These are phyloP conservation scores for Cyclura pinguis DNA, from an alignment of 2,797 vertebrate genomes.

Conservation along the genomic window DNA sequence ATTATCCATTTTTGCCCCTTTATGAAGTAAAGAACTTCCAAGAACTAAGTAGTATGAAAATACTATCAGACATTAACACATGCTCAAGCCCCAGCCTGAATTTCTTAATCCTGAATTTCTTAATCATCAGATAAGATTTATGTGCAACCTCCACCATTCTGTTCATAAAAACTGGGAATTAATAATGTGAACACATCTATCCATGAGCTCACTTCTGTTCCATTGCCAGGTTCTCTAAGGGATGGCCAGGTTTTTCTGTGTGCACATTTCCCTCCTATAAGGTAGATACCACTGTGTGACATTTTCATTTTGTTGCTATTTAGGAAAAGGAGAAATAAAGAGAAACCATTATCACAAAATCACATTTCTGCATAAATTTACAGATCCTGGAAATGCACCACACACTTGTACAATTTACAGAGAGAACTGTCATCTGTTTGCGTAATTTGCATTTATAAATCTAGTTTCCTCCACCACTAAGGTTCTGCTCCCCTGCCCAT, in stretches of 20 bases:
- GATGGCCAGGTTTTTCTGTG: not conserved
- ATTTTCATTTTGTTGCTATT: conserved; percentile 32
- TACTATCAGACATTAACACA: not conserved
- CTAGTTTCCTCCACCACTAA: not conserved
- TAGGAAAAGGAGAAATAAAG: not conserved
- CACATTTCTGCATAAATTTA: conserved; percentile 17
- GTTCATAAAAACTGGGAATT: conserved; percentile 33
- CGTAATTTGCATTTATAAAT: conserved; percentile 39
- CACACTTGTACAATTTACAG: not conserved
- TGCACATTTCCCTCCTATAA: not conserved
- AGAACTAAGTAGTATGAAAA: not conserved
- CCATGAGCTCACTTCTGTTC: conserved; percentile 25
- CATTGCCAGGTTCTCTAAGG: not conserved
- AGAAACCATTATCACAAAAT: conserved; percentile 15
- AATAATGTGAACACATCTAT: conserved; percentile 25
- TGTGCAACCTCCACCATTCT: not conserved
- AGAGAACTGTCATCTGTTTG: conserved; percentile 26
- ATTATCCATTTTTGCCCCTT: not conserved
- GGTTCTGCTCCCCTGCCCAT: conserved; percentile 17
- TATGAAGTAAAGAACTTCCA: not conserved
- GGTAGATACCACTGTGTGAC: conserved; percentile 18
- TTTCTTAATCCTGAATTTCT: not conserved
- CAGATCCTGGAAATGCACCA: conserved; percentile 11
- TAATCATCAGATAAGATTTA: not conserved
- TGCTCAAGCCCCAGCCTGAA: not conserved